A percentile compares a stretch with the other conserved stretches of the same genome.
phyloP scores from a whole-genome alignment of 2,113 vertebrate species.

The Galemys pyrenaicus region DNA sequence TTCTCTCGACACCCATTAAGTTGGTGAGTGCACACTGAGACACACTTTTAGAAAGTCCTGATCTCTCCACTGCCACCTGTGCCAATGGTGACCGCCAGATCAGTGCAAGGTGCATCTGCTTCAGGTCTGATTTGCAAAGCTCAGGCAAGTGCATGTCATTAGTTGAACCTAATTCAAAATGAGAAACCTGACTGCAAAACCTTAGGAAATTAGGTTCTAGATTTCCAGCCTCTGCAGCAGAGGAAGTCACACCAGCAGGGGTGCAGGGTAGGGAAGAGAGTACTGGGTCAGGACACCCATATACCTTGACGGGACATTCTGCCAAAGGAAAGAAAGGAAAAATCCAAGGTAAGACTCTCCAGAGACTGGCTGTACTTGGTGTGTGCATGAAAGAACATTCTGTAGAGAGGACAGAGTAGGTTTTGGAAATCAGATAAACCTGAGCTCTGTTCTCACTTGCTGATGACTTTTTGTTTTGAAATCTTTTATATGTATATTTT shows the following conservation, averaged over 20 bases:
- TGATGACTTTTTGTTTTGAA: too few relatives aligned
- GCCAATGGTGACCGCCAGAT: background rate
- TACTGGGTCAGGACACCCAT: background rate
- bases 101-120: background rate
- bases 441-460: background rate
- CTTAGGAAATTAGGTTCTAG: background rate
- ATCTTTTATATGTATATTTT: too few relatives aligned
- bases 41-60: background rate
- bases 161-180: background rate
- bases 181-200: background rate
- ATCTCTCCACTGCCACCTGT: background rate
- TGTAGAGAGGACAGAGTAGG: too few relatives aligned
- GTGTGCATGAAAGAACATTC: background rate
- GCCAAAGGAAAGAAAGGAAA: background rate
- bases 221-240: background rate
- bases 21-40: background rate
- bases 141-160: background rate
- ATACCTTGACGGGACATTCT: background rate
- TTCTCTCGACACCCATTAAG: accelerated
- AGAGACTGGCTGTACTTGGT: background rate
- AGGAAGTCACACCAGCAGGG: background rate
- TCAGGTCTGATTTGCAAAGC: background rate
- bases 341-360: background rate
- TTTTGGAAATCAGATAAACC: background rate
- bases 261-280: background rate